phyloP scores from a whole-genome alignment of 1,140 invertebrate genomes.

The Metopolophium dirhodum region DNA sequence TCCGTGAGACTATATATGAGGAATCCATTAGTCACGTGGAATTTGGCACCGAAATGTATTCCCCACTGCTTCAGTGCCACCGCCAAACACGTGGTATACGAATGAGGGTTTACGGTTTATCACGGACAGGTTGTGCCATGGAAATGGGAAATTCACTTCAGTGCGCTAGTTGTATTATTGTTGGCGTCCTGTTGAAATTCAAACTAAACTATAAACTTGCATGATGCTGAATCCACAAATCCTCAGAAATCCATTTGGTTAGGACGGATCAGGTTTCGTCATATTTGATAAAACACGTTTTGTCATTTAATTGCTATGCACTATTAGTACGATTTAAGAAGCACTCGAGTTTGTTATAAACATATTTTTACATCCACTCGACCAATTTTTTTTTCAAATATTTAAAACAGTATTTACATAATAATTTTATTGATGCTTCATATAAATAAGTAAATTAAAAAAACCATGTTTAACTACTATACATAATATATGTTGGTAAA shows the following conservation, averaged over 20 bases:
- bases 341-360: too few relatives aligned
- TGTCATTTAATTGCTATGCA: not conserved
- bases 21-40: slow-evolving; percentile 50
- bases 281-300: not conserved
- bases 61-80: not conserved
- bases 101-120: not conserved
- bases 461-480: not conserved
- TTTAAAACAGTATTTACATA: not conserved
- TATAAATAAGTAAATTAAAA: not conserved
- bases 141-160: not conserved
- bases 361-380: not conserved
- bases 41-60: slow-evolving; percentile 45
- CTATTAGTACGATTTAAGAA: not conserved
- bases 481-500: not conserved
- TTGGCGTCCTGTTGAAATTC: not conserved
- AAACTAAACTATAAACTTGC: not conserved
- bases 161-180: not conserved
- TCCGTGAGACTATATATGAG: not conserved
- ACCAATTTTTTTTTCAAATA: not conserved
- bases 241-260: not conserved
- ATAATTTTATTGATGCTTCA: not conserved
- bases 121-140: not conserved
- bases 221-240: not conserved
- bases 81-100: not conserved
- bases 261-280: not conserved